Percentiles rank a stretch among this genome's conserved stretches.
Conservation (phyloP, 1,140 invertebrate species). For the Heliconius eleuchia region DNA sequence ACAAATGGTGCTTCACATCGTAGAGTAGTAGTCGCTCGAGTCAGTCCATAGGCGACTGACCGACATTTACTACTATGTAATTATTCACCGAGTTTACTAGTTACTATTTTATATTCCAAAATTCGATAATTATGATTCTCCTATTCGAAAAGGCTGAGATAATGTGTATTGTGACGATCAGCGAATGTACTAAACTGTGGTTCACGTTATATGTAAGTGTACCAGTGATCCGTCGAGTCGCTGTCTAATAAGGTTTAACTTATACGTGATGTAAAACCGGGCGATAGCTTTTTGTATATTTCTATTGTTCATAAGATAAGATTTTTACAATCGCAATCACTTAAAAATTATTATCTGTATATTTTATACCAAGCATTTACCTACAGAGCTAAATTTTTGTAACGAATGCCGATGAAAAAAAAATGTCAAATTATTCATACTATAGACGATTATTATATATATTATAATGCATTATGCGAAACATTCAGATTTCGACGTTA, state of each 20-base stretch:
- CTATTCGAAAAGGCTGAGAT: constrained; percentile 79
- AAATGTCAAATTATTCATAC: constrained; percentile 35
- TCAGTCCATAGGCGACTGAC: constrained; percentile 42
- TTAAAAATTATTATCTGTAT: constrained; percentile 68
- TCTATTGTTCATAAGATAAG: constrained; percentile 73
- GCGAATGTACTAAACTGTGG: constrained; percentile 60
- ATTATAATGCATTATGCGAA: neutral
- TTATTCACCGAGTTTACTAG: constrained; percentile 77
- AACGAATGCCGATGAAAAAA: constrained; percentile 42
- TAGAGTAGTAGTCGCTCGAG: constrained; percentile 61
- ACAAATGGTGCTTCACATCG: constrained; percentile 80
- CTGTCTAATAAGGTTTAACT: constrained; percentile 42
- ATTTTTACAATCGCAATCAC: constrained; percentile 67
- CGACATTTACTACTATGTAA: constrained; percentile 61
- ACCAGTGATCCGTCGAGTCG: constrained; percentile 31
- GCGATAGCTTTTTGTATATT: constrained; percentile 77
- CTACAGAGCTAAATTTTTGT: constrained; percentile 60
- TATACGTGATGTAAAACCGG: constrained; percentile 66
- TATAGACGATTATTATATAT: constrained; percentile 20
- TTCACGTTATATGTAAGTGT: constrained; percentile 55
- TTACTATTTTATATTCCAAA: constrained; percentile 78
- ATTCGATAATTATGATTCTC: constrained; percentile 75
- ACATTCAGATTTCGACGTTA: constrained; percentile 38
- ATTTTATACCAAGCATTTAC: constrained; percentile 69
- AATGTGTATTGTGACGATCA: constrained; percentile 71